phyloP scores from a whole-genome alignment of 2,888 invertebrate genomes.

The Tenthredo amoena region DNA sequence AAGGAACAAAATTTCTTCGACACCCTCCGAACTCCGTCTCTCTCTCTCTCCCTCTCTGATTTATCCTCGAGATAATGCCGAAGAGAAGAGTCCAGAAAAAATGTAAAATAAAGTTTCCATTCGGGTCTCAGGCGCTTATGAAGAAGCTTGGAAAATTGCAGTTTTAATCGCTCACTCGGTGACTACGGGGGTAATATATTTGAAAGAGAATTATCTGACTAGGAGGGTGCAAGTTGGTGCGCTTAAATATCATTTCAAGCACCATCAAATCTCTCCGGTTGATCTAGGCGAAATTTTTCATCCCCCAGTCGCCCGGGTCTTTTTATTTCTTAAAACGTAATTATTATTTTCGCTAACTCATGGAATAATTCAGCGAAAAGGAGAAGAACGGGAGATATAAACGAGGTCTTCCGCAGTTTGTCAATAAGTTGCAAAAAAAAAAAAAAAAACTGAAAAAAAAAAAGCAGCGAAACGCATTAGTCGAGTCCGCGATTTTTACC shows the following conservation, averaged over 20 bases:
- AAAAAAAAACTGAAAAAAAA: background rate
- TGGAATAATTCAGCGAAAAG: background rate
- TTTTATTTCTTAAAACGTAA: background rate
- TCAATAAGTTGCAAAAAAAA: background rate
- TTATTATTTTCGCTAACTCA: conserved; percentile 1
- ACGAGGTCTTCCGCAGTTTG: background rate
- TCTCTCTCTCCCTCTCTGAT: background rate
- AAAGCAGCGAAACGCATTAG: background rate
- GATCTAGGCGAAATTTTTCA: conserved; percentile 11
- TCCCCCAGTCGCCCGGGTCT: background rate
- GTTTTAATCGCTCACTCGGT: conserved; percentile 24
- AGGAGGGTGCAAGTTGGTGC: background rate
- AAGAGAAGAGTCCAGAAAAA: background rate
- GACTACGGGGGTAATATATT: conserved; percentile 28
- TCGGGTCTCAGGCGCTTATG: background rate
- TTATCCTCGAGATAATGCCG: background rate
- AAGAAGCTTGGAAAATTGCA: conserved; percentile 34
- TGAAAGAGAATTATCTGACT: conserved; percentile 30
- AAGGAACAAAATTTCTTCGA: background rate
- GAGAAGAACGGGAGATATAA: background rate
- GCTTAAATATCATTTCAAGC: conserved; percentile 40
- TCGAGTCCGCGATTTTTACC: too few species aligned
- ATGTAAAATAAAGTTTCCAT: background rate
- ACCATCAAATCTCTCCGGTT: conserved; percentile 21
- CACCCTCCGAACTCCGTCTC: background rate